Evolutionary conservation across 2,113 vertebrate genomes (phyloP).

Genomic region (Bettongia penicillata): DNA sequence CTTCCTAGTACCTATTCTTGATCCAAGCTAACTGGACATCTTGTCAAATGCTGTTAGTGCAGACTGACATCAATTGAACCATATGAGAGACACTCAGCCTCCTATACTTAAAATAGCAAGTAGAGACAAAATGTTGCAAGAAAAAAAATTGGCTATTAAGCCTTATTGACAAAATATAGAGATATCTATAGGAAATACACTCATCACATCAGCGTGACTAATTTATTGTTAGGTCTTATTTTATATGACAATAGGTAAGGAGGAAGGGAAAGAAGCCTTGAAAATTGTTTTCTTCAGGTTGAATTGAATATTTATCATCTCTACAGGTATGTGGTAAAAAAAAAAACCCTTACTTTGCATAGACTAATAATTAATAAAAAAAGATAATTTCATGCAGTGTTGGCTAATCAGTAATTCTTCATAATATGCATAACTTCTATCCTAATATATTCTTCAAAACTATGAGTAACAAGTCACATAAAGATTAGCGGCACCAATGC

Average conservation of each 20-base stretch:
- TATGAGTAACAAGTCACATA: background rate
- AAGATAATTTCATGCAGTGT: background rate
- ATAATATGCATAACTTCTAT: background rate
- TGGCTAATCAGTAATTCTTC: background rate
- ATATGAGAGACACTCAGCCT: constrained; percentile 68
- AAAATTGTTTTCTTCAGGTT: background rate
- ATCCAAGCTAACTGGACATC: constrained; percentile 54
- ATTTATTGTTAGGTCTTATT: constrained; percentile 68
- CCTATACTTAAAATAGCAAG: constrained; percentile 65
- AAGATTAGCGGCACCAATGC: background rate
- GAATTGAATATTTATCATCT: background rate
- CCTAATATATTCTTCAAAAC: background rate
- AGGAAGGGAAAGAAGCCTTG: background rate
- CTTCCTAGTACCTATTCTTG: constrained; percentile 47
- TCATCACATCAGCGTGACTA: constrained; percentile 57
- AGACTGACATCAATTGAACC: constrained; percentile 59
- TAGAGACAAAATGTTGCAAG: constrained; percentile 66
- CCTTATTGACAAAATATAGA: constrained; percentile 65
- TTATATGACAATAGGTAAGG: constrained; percentile 49
- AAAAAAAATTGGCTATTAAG: constrained; percentile 46
- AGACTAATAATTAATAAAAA: background rate
- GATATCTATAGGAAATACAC: constrained; percentile 68
- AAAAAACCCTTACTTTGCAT: background rate
- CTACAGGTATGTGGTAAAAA: background rate
- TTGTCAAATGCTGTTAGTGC: constrained; percentile 71